A percentile compares a stretch with the other conserved stretches of the same genome.
Evolutionary conservation across 2,113 vertebrate species (phyloP).

Genomic region (Suricata suricatta): DNA sequence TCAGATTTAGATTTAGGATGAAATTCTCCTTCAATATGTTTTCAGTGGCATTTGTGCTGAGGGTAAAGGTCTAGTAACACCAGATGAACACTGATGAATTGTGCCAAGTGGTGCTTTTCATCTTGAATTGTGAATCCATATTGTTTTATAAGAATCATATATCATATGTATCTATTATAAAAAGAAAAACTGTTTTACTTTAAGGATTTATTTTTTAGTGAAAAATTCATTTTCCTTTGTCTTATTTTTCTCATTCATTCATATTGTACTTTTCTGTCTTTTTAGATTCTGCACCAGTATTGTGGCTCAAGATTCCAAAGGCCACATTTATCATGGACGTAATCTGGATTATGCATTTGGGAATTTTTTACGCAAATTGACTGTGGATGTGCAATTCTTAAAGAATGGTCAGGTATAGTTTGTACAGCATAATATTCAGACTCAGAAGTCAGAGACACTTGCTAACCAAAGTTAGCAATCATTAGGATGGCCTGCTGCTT

Average conservation of each 20-base stretch:
- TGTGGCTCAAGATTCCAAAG: slow-evolving; percentile 90
- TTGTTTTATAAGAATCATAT: not conserved
- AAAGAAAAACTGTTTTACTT: not conserved
- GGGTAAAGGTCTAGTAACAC: not conserved
- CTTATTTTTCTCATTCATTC: slow-evolving; percentile 1
- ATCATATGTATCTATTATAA: not conserved
- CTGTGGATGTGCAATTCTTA: slow-evolving; percentile 89
- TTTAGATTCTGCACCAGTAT: slow-evolving; percentile 96
- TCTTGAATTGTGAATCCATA: not conserved
- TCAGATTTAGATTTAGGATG: not conserved
- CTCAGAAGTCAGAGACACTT: not conserved
- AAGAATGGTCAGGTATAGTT: slow-evolving; percentile 89
- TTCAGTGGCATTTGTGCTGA: not conserved
- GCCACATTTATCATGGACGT: slow-evolving; percentile 93
- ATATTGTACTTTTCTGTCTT: not conserved
- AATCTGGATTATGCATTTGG: slow-evolving; percentile 92
- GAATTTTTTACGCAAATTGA: slow-evolving; percentile 88
- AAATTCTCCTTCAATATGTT: not conserved
- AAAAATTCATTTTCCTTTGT: not conserved
- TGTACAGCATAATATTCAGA: not conserved
- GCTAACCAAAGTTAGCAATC: not conserved
- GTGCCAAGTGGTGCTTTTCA: not conserved
- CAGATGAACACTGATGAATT: not conserved
- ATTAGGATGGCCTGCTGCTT: not conserved
- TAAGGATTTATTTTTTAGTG: not conserved